Percentiles rank a stretch among this genome's conserved stretches.
Evolutionary conservation across 1,140 invertebrate genomes (phyloP).

Genomic region (Drosophila equinoxialis): DNA sequence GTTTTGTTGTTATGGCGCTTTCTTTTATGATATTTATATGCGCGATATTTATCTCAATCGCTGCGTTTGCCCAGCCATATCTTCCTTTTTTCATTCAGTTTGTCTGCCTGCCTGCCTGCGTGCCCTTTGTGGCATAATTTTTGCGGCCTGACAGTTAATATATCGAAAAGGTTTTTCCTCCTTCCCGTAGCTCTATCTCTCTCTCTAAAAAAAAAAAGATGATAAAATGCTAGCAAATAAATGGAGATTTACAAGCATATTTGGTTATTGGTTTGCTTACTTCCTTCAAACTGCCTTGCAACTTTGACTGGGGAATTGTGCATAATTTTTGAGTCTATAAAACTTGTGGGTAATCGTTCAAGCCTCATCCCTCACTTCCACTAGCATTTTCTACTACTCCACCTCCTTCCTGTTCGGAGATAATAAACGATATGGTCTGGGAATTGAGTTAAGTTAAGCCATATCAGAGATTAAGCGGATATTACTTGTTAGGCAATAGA

Average conservation of each 20-base stretch:
- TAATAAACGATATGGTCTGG: background rate
- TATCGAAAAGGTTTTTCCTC: constrained; percentile 47
- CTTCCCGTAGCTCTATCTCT: background rate
- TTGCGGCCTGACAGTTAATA: constrained; percentile 54
- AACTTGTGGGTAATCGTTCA: constrained; percentile 7
- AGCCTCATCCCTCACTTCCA: background rate
- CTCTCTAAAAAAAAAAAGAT: constrained; percentile 14
- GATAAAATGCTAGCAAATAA: constrained; percentile 42
- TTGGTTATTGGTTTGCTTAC: constrained; percentile 20
- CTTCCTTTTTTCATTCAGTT: background rate
- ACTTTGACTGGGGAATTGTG: constrained; percentile 29
- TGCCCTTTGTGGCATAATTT: constrained; percentile 46
- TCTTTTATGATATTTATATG: constrained; percentile 70
- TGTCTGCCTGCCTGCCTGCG: background rate
- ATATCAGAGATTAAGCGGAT: background rate
- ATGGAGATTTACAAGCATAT: constrained; percentile 39
- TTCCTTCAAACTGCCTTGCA: constrained; percentile 34
- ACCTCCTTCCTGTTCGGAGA: background rate
- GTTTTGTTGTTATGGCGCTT: constrained; percentile 53
- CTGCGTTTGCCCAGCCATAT: constrained; percentile 26
- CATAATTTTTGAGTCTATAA: constrained; percentile 29
- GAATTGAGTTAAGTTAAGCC: background rate
- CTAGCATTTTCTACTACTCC: background rate
- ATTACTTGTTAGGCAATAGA: background rate
- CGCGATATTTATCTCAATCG: constrained; percentile 67